Evolutionary conservation across 2,113 vertebrate genomes (phyloP).

Genomic region (Gopherus flavomarginatus): DNA sequence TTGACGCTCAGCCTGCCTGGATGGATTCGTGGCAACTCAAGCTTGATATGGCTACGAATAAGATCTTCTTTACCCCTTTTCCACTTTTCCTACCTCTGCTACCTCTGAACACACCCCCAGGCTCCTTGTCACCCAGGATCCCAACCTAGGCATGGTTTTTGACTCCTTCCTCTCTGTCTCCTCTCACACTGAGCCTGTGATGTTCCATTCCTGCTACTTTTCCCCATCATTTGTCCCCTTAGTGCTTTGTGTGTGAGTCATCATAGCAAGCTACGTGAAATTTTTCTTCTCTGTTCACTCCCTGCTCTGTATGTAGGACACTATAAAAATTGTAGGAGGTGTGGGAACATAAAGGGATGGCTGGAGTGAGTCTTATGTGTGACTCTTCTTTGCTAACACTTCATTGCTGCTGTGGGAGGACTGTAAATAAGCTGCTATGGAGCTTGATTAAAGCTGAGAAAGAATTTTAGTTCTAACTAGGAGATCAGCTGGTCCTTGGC

Average conservation of each 20-base stretch:
- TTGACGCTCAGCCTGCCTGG: neutral
- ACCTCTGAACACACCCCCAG: neutral
- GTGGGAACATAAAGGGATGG: neutral
- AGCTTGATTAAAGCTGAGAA: neutral
- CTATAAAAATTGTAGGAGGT: neutral
- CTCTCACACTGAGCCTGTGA: neutral
- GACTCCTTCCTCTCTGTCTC: neutral
- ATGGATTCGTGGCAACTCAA: neutral
- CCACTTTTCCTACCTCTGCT: neutral
- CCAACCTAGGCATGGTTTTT: neutral
- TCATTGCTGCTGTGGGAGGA: neutral
- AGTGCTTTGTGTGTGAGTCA: neutral
- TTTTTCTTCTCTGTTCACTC: neutral
- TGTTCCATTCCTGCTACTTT: neutral
- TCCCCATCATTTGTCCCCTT: neutral
- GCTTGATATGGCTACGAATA: neutral
- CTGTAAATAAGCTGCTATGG: neutral
- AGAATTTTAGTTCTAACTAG: neutral
- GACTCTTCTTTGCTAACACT: neutral
- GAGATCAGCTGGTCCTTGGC: neutral
- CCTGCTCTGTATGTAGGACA: neutral
- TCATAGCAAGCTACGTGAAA: neutral
- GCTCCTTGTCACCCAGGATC: neutral
- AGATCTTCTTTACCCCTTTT: neutral
- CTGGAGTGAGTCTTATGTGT: neutral